Percentiles rank a stretch among this genome's conserved stretches.
Evolutionary conservation across 2,113 vertebrate species (phyloP).

Genomic region (Macquaria ambigua): DNA sequence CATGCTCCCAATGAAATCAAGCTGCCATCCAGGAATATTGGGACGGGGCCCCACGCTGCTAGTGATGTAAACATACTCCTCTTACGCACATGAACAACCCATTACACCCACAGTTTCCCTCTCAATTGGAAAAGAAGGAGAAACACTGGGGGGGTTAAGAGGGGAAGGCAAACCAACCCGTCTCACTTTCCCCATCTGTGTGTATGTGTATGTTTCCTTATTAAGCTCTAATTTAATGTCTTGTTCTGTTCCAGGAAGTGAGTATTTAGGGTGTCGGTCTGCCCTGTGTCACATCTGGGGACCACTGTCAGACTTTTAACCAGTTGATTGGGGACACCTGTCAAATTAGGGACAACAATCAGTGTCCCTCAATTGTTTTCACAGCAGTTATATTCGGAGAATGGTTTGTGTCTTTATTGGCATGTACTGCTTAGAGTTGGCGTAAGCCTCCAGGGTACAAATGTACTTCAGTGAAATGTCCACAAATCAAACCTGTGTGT

Average conservation of each 20-base stretch:
- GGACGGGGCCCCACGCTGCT: slow-evolving; percentile 45
- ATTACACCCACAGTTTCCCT: slow-evolving; percentile 71
- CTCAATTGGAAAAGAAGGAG: slow-evolving; percentile 47
- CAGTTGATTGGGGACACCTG: slow-evolving; percentile 50
- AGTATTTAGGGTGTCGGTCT: slow-evolving; percentile 43
- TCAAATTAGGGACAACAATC: slow-evolving; percentile 43
- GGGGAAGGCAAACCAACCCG: slow-evolving; percentile 49
- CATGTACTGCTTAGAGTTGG: slow-evolving; percentile 1
- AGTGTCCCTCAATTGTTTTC: slow-evolving; percentile 41
- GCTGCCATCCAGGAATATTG: slow-evolving; percentile 67
- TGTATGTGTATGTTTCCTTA: slow-evolving; percentile 50
- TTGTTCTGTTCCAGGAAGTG: slow-evolving; percentile 56
- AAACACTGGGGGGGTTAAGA: slow-evolving; percentile 27
- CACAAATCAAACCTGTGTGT: slow-evolving; percentile 1
- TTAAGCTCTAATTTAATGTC: slow-evolving; percentile 51
- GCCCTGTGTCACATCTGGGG: slow-evolving; percentile 33
- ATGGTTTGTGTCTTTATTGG: slow-evolving; percentile 10
- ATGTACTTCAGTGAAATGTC: slow-evolving; percentile 25
- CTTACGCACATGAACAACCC: slow-evolving; percentile 69
- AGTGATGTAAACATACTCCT: slow-evolving; percentile 70
- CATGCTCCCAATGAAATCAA: slow-evolving; percentile 55
- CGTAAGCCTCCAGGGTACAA: background rate
- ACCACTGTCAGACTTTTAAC: slow-evolving; percentile 44
- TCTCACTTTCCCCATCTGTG: slow-evolving; percentile 54
- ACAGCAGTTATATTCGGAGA: slow-evolving; percentile 35